phyloP scores from a whole-genome alignment of 2,113 vertebrate species.

The Elanus axillaris region DNA sequence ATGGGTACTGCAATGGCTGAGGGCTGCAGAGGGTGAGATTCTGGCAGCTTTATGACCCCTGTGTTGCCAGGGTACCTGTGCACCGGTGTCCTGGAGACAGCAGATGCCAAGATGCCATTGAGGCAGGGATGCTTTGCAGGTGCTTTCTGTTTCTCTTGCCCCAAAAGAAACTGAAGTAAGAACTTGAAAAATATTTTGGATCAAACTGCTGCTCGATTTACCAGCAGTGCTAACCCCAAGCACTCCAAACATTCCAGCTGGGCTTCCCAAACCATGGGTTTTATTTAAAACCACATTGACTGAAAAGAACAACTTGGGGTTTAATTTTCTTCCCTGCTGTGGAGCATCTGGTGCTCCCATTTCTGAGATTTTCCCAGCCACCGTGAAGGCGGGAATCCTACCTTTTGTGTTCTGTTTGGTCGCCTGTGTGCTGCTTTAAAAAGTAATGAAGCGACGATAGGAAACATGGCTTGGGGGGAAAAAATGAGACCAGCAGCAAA shows the following conservation, averaged over 20 bases:
- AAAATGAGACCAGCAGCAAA: not conserved
- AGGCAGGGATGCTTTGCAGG: not conserved
- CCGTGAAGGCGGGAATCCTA: not conserved
- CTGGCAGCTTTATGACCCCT: not conserved
- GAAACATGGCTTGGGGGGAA: not conserved
- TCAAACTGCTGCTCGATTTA: not conserved
- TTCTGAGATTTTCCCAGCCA: not conserved
- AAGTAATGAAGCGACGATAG: not conserved
- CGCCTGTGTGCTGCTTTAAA: not conserved
- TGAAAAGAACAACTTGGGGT: not conserved
- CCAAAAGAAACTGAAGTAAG: not conserved
- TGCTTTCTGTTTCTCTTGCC: not conserved
- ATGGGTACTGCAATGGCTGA: not conserved
- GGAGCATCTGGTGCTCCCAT: not conserved
- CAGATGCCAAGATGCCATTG: rapidly evolving
- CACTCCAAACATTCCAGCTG: not conserved
- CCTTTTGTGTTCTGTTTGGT: not conserved
- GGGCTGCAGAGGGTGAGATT: not conserved
- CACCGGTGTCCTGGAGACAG: not conserved
- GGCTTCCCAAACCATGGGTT: not conserved
- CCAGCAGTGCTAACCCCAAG: not conserved
- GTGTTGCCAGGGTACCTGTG: not conserved
- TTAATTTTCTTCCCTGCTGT: not conserved
- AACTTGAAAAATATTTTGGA: not conserved
- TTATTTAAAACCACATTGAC: not conserved